Conservation (phyloP, 2,888 invertebrate genomes). For the Plagodis dolabraria region DNA sequence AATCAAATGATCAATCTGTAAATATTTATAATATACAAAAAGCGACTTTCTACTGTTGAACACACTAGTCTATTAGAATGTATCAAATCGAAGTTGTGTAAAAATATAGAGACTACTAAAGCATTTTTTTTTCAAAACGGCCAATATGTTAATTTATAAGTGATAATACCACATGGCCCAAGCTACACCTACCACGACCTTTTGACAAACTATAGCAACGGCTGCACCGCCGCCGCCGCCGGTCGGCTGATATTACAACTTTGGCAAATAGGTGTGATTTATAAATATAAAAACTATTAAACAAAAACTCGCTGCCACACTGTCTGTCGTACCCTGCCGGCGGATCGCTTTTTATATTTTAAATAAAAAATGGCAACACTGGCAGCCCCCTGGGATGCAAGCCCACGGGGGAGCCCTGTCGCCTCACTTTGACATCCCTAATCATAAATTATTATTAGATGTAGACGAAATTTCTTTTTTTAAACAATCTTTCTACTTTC, state of each 20-base stretch:
- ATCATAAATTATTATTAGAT: constrained; percentile 57
- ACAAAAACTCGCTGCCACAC: constrained; percentile 72
- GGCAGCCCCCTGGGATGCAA: constrained; percentile 58
- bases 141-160: too few species aligned
- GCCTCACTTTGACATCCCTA: constrained; percentile 61
- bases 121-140: too few species aligned
- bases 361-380: constrained; percentile 52
- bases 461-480: constrained; percentile 21
- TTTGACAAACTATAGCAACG: constrained; percentile 23
- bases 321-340: constrained; percentile 62
- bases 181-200: constrained; percentile 10
- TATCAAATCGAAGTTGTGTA: too few species aligned
- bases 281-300: constrained; percentile 57
- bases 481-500: background rate
- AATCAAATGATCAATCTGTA: too few species aligned
- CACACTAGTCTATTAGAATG: too few species aligned
- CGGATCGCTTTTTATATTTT: constrained; percentile 53
- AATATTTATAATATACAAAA: too few species aligned
- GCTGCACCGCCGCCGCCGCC: constrained; percentile 21
- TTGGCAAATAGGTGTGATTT: constrained; percentile 52
- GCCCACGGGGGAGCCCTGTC: constrained; percentile 59
- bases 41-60: too few species aligned
- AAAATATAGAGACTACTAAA: too few species aligned
- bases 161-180: constrained; percentile 15
- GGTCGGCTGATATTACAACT: constrained; percentile 29